These are phyloP conservation scores for Cathartes aura DNA, from an alignment of 2,113 vertebrate genomes.

Conservation along the genomic window DNA sequence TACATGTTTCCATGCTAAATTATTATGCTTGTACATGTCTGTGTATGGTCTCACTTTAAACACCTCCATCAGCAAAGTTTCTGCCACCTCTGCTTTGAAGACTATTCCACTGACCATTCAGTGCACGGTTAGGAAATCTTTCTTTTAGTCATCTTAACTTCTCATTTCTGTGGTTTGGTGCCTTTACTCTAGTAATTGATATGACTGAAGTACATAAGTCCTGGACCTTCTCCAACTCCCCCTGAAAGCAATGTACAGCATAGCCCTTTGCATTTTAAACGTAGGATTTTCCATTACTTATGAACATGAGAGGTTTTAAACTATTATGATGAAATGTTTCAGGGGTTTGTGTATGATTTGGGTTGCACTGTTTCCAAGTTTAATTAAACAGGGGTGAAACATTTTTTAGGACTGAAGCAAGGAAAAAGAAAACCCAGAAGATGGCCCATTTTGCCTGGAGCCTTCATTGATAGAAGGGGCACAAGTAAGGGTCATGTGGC, in stretches of 20 bases:
- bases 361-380: not conserved
- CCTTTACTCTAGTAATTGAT: not conserved
- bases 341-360: not conserved
- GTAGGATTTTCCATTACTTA: not conserved
- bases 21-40: not conserved
- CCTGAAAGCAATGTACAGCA: not conserved
- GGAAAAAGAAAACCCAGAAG: not conserved
- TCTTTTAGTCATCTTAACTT: not conserved
- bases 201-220: not conserved
- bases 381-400: not conserved
- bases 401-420: not conserved
- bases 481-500: not conserved
- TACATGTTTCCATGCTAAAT: not conserved
- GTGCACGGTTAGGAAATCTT: not conserved
- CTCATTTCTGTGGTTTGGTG: not conserved
- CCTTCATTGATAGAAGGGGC: not conserved
- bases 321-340: not conserved
- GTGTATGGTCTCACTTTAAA: not conserved
- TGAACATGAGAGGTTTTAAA: not conserved
- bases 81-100: not conserved
- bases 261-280: not conserved
- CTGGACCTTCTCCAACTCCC: not conserved
- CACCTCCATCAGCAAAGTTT: not conserved
- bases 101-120: not conserved
- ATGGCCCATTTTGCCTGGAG: not conserved